Conservation (phyloP, 30 jellyfish, hydroid and myxozoan genomes). For the Hydractinia symbiolongicarpus region DNA sequence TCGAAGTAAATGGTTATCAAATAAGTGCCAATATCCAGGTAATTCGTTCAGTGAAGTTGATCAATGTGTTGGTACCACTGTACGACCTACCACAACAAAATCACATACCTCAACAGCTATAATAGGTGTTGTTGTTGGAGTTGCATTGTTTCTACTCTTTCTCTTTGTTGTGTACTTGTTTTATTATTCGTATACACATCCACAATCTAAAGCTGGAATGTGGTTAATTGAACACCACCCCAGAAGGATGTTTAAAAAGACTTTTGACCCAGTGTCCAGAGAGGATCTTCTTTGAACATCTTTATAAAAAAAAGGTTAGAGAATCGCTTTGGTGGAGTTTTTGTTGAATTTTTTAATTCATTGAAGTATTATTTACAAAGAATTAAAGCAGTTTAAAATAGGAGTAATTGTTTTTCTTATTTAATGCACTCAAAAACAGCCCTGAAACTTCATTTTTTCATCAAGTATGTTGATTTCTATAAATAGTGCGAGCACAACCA, state of each 20-base stretch:
- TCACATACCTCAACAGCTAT: background rate
- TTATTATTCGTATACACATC: slow-evolving; percentile 28
- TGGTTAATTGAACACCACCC: slow-evolving; percentile 33
- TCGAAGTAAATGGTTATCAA: slow-evolving; percentile 50
- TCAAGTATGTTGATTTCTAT: too few relatives aligned
- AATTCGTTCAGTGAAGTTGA: slow-evolving; percentile 23
- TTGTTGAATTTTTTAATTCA: too few relatives aligned
- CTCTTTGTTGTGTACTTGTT: background rate
- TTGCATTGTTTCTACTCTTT: background rate
- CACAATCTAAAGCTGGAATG: slow-evolving; percentile 26
- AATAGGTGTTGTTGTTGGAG: slow-evolving; percentile 14
- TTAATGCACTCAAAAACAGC: too few relatives aligned
- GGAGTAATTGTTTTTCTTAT: too few relatives aligned
- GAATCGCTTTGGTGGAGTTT: too few relatives aligned
- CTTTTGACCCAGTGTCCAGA: background rate
- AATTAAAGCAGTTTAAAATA: too few relatives aligned
- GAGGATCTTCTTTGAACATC: too few relatives aligned
- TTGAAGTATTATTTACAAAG: too few relatives aligned
- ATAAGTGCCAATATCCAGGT: slow-evolving; percentile 41
- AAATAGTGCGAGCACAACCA: too few relatives aligned
- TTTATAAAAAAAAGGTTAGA: too few relatives aligned
- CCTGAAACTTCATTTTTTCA: too few relatives aligned
- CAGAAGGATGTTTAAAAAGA: slow-evolving; percentile 12
- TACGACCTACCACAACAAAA: background rate
- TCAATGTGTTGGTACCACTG: slow-evolving; percentile 30